A percentile compares a stretch with the other conserved stretches of the same genome.
These are phyloP conservation scores for Pomatostomus ruficeps DNA, from an alignment of 2,113 vertebrate genomes.

Conservation along the genomic window DNA sequence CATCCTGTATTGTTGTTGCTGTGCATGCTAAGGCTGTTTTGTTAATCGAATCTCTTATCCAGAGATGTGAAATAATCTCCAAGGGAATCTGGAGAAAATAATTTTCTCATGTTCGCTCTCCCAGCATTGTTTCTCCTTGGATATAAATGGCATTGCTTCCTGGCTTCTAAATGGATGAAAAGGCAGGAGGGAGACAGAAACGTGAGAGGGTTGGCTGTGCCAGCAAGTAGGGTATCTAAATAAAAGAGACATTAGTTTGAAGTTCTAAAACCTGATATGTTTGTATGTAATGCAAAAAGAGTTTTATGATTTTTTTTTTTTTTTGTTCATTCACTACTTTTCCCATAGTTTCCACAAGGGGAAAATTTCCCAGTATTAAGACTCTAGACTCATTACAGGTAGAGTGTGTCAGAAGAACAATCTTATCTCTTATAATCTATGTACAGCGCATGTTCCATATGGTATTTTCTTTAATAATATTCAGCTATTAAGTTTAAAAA, in stretches of 20 bases:
- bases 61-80: neutral
- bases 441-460: neutral
- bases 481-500: neutral
- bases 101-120: neutral
- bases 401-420: neutral
- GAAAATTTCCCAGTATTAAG: neutral
- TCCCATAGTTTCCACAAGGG: neutral
- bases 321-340: neutral
- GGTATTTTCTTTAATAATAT: neutral
- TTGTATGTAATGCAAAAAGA: neutral
- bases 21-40: neutral
- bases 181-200: neutral
- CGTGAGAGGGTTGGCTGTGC: neutral
- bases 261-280: neutral
- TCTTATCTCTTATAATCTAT: neutral
- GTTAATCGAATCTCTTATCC: neutral
- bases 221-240: neutral
- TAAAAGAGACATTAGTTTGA: neutral
- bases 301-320: neutral
- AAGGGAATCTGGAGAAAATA: neutral
- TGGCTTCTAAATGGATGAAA: neutral
- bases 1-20: neutral
- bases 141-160: neutral
- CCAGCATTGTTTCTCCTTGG: neutral
- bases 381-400: neutral